Conservation (phyloP, 2,797 vertebrate genomes). For the Mycteria americana region DNA sequence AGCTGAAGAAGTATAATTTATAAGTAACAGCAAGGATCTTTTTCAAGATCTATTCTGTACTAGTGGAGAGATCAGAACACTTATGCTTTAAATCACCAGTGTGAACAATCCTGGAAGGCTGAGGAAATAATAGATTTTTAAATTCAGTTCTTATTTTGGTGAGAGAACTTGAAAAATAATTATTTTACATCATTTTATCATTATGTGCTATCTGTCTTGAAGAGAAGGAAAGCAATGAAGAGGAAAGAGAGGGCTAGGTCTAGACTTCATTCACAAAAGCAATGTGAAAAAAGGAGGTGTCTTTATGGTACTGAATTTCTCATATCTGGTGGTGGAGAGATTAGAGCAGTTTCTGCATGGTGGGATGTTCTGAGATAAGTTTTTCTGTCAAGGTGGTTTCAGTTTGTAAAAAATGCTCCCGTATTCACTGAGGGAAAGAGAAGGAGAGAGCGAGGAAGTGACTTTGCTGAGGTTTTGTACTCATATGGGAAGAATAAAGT, state of each 20-base stretch:
- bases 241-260: not conserved
- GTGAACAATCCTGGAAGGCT: not conserved
- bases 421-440: not conserved
- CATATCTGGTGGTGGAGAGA: not conserved
- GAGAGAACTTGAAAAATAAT: not conserved
- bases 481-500: not conserved
- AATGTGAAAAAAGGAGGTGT: not conserved
- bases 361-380: not conserved
- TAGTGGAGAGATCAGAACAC: not conserved
- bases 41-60: not conserved
- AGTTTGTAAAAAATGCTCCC: not conserved
- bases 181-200: not conserved
- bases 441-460: not conserved
- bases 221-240: not conserved
- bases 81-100: not conserved
- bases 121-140: not conserved
- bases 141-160: not conserved
- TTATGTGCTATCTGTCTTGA: not conserved
- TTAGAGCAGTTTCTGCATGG: constrained; percentile 9
- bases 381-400: not conserved
- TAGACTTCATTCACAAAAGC: not conserved
- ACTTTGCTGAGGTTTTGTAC: not conserved
- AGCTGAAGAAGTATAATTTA: not conserved
- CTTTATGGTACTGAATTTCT: not conserved
- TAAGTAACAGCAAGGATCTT: not conserved